These are phyloP conservation scores for Himalopsyche anomala DNA, from an alignment of 2,888 invertebrate species.

Conservation along the genomic window DNA sequence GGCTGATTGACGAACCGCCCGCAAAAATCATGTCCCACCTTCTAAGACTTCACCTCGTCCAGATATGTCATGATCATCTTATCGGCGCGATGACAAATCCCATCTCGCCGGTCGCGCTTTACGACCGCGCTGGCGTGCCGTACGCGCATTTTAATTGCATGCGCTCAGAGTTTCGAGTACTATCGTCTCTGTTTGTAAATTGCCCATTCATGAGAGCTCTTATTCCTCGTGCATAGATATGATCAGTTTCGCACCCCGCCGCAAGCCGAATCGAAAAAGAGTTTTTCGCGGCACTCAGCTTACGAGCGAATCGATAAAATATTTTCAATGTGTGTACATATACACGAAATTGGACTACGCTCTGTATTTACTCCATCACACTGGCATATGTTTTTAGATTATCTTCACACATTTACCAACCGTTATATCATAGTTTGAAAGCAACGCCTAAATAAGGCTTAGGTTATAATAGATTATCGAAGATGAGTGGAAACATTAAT, in stretches of 20 bases:
- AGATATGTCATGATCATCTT: constrained; percentile 27
- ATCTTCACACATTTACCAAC: neutral
- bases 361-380: constrained; percentile 14
- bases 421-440: neutral
- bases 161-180: constrained; percentile 10
- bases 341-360: constrained; percentile 13
- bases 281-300: neutral
- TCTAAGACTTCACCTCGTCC: constrained; percentile 45
- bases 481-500: constrained; percentile 14
- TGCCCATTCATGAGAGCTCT: neutral
- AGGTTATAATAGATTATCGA: neutral
- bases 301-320: constrained; percentile 52
- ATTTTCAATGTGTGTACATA: constrained; percentile 43
- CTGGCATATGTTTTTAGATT: constrained; percentile 14
- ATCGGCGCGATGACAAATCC: neutral
- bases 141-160: constrained; percentile 44
- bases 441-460: neutral
- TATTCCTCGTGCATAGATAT: neutral
- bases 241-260: neutral
- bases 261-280: constrained; percentile 70
- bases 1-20: constrained; percentile 36
- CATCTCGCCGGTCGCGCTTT: constrained; percentile 12
- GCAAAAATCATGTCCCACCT: constrained; percentile 37
- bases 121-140: constrained; percentile 31
- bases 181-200: neutral